phyloP scores from a whole-genome alignment of 2,888 invertebrate genomes.

The Drosophila quinaria region DNA sequence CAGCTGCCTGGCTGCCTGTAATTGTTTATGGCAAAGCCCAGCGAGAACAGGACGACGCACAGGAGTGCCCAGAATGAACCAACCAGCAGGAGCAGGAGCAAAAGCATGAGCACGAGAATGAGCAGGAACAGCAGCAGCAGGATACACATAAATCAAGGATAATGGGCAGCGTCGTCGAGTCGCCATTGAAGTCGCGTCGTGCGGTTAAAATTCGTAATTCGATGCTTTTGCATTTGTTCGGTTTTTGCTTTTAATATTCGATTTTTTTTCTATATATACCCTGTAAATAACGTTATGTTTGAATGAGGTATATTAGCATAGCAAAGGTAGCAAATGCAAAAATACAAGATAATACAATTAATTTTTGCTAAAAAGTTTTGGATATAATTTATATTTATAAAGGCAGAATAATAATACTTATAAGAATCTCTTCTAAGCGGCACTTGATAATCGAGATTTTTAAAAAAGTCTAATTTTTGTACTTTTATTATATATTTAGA shows the following conservation, averaged over 20 bases:
- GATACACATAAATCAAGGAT: slow-evolving; percentile 80
- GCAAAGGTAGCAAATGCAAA: background rate
- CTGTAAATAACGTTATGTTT: background rate
- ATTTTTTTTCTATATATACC: slow-evolving; percentile 22
- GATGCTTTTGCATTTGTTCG: slow-evolving; percentile 75
- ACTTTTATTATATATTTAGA: background rate
- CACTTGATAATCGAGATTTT: background rate
- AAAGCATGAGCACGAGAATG: slow-evolving; percentile 34
- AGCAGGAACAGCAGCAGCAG: slow-evolving; percentile 52
- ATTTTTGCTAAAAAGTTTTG: no score
- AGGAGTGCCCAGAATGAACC: slow-evolving; percentile 16
- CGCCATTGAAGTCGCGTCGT: slow-evolving; percentile 48
- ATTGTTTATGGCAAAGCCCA: slow-evolving; percentile 73
- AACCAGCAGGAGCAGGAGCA: slow-evolving; percentile 33
- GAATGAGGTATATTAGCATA: background rate
- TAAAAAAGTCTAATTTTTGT: no score
- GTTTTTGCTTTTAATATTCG: slow-evolving; percentile 30
- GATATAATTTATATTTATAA: no score
- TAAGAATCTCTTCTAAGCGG: background rate
- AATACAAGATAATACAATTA: no score
- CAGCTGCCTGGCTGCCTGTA: slow-evolving; percentile 70
- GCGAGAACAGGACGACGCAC: slow-evolving; percentile 35
- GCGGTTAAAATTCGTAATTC: slow-evolving; percentile 77
- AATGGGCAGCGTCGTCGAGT: slow-evolving; percentile 76
- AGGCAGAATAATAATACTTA: no score